Evolutionary conservation across 2,888 invertebrate species (phyloP), one percentile per base, ranked within the genome.

Genomic region (Platycheirus rosarum): DNA sequence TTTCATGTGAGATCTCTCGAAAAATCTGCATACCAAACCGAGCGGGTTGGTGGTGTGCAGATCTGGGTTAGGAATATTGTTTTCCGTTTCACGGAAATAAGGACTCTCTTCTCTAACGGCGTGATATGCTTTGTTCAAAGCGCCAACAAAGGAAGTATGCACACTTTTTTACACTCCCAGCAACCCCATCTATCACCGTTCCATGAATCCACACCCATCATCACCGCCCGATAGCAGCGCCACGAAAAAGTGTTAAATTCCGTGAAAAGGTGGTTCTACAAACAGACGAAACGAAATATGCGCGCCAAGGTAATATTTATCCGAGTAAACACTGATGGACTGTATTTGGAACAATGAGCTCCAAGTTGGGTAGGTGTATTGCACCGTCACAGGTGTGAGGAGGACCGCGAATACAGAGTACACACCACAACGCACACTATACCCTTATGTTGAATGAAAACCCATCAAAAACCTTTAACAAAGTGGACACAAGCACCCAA

Each of bases 31-130:
- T 29, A 55, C 60, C 53, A 46, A 60, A 32, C n/a, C 44, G 18
- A 51, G 32, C 6, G 23, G 8, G 37, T 7, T 40, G 2, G 13
- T 13, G 37, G 37, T 13, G 13, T 3, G 2, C 2, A 11, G 14
- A 49, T 49, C 53, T 63, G 76, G 66, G 65, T 40, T 71, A 29
- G 46, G 60, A 82, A 82, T 44, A 60, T 82, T 76, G 70, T 71
- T 82, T 76, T 76, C 71, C 55, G 77, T 65, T 82, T 68, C 76
- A 62, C 66, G 66, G 76, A 82, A 71, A 76, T 71, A 71, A 71
- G 71, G 48, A 60, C 71, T 29, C 71, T 49, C 65, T 49, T 75
- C 69, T 79, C 65, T 42, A 65, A 32, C 40, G 57, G 26, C 46
- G 65, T 46, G 42, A 77, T 71, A 20, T 44, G 42, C 29, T 51